phyloP scores from a whole-genome alignment of 2,797 vertebrate genomes.

The Silurus lanzhouensis region DNA sequence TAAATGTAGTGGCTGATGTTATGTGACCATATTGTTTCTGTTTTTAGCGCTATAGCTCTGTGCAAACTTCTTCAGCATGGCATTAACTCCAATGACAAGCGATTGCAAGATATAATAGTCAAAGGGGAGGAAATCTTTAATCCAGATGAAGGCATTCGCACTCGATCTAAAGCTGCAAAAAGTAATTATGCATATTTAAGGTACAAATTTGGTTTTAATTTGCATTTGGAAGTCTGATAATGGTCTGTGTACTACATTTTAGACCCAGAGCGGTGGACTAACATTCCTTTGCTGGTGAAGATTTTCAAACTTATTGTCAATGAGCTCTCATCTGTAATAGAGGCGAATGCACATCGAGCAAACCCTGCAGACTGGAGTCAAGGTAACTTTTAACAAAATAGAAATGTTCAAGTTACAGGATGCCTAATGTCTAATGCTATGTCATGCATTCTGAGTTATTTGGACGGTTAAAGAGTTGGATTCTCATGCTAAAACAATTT shows the following conservation, averaged over 20 bases:
- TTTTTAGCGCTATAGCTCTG: constrained; percentile 87
- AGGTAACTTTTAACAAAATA: constrained; percentile 68
- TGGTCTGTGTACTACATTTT: background rate
- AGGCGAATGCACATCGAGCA: constrained; percentile 87
- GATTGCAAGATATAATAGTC: constrained; percentile 95
- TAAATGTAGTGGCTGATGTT: background rate
- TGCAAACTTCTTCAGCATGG: constrained; percentile 97
- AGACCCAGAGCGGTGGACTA: constrained; percentile 98
- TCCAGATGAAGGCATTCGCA: constrained; percentile 90
- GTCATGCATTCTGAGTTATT: too few species aligned
- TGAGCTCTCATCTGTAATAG: constrained; percentile 92
- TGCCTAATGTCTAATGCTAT: too few species aligned
- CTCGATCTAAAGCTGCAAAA: constrained; percentile 92
- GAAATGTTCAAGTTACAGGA: background rate
- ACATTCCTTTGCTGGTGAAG: constrained; percentile 96
- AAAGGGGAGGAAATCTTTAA: constrained; percentile 95
- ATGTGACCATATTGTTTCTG: background rate
- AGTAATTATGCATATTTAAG: constrained; percentile 72
- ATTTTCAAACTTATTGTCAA: constrained; percentile 96
- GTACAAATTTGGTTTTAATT: background rate
- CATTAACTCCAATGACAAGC: constrained; percentile 92
- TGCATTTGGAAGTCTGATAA: background rate
- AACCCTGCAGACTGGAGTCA: constrained; percentile 89
- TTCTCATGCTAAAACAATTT: too few species aligned
- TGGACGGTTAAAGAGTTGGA: too few species aligned